Evolutionary conservation across 2,888 invertebrate genomes (phyloP), one percentile per base, ranked within the genome.

Genomic region (Lumbricus terrestris): DNA sequence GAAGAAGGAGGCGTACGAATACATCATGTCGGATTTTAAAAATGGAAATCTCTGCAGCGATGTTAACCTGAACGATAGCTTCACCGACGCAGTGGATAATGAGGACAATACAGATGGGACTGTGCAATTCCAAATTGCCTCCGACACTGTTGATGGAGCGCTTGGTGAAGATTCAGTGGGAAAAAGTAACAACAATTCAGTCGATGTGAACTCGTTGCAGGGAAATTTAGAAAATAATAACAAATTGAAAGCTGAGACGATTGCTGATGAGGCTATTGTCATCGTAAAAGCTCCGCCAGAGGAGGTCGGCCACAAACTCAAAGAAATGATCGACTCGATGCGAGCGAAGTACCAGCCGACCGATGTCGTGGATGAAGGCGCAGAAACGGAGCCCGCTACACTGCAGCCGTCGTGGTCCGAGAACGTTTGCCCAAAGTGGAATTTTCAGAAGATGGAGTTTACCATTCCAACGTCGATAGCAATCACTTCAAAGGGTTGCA

Each of bases 391-490:
- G 20, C 16, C 38, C 2, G 82, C n/a, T 20, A 82, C n/a, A 18
- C 33, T 38, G 38, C 38, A 82, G 37, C 90, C 89, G 34, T 82
- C 38, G 42, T 89, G 47, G 33, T 42, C 37, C 85, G 89, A 91
- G 13, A 88, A 40, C 20, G 69, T 91, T 15, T 37, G 35, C 11
- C 42, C 88, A 69, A 42, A 38, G 34, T 92, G 91, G 91, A 47
- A 47, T 23, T 82, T 89, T 23, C 89, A 90, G 90, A 91, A 90
- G 42, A 54, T n/a, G 34, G 92, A 92, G 33, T 91, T 91, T 82
- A 90, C 90, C 29, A 90, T 91, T 82, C 92, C 92, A 33, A 91
- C 92, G 20, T 90, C 91, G 35, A 82, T 91, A 2, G 91, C 82
- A n/a, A 42, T 92, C 42, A 54, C 91, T 38, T 82, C 90, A 29